A percentile compares a stretch with the other conserved stretches of the same genome.
These are phyloP conservation scores for Steromphala cineraria DNA, from an alignment of 2,888 invertebrate species.

Conservation along the genomic window DNA sequence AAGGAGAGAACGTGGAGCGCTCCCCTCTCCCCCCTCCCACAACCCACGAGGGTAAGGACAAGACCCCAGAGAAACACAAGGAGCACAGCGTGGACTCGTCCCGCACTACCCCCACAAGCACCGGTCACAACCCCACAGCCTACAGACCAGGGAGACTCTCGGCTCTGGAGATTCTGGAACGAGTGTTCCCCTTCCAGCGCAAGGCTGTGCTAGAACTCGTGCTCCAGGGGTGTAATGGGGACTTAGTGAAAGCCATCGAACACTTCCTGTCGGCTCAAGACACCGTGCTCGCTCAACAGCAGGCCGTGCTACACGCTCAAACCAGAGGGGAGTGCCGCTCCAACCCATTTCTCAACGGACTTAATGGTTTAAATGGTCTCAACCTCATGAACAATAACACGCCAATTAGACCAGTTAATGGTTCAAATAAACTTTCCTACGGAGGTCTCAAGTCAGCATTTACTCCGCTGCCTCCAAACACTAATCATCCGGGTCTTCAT, in stretches of 20 bases:
- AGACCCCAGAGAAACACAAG: not conserved
- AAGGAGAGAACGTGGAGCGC: not conserved
- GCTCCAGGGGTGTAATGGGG: constrained; percentile 93
- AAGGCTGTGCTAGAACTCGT: constrained; percentile 93
- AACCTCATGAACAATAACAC: not conserved
- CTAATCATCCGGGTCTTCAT: constrained; percentile 56
- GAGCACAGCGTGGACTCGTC: not conserved
- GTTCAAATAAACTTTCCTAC: constrained; percentile 35
- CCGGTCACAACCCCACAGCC: constrained; percentile 54
- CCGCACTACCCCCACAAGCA: not conserved
- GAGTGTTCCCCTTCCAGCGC: constrained; percentile 89
- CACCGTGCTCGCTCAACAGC: constrained; percentile 66
- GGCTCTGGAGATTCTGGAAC: constrained; percentile 85
- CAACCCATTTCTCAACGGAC: constrained; percentile 24
- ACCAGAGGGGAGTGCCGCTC: constrained; percentile 8
- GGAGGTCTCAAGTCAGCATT: constrained; percentile 72
- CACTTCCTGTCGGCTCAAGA: constrained; percentile 81
- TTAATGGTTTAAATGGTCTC: not conserved
- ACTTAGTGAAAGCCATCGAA: constrained; percentile 91
- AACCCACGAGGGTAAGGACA: not conserved
- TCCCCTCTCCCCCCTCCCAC: not conserved
- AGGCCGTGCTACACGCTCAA: constrained; percentile 34
- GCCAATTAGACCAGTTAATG: constrained; percentile 18
- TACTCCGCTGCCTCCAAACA: constrained; percentile 67
- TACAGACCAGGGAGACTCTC: constrained; percentile 77